Evolutionary conservation across 2,797 vertebrate genomes (phyloP).

Genomic region (Gallirallus australis): DNA sequence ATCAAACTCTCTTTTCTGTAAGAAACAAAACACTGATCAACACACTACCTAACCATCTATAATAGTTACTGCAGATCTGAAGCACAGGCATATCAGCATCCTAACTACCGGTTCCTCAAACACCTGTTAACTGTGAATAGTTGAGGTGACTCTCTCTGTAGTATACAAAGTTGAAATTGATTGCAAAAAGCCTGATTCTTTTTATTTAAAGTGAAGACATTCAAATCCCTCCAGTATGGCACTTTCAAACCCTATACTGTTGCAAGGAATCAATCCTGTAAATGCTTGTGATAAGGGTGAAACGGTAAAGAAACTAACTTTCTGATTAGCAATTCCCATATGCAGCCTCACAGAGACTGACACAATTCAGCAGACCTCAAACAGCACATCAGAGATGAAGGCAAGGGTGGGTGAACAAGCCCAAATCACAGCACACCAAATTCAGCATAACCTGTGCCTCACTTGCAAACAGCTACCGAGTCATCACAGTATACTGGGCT

Average conservation of each 20-base stretch:
- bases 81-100: neutral
- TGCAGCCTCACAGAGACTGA: neutral
- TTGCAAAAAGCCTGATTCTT: neutral
- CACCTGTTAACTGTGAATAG: neutral
- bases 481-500: neutral
- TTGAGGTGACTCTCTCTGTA: neutral
- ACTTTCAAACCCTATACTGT: neutral
- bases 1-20: slow-evolving; percentile 95
- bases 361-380: neutral
- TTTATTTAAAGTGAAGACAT: neutral
- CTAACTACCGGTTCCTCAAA: neutral
- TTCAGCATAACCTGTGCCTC: neutral
- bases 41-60: neutral
- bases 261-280: neutral
- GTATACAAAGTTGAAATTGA: neutral
- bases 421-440: accelerated
- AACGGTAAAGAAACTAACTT: neutral
- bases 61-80: neutral
- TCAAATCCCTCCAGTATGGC: neutral
- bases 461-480: neutral
- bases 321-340: neutral
- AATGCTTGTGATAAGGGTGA: neutral
- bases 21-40: slow-evolving; percentile 58
- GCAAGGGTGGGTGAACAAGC: neutral
- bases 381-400: neutral